Evolutionary conservation across 2,113 vertebrate genomes (phyloP).

Genomic region (Procavia capensis): DNA sequence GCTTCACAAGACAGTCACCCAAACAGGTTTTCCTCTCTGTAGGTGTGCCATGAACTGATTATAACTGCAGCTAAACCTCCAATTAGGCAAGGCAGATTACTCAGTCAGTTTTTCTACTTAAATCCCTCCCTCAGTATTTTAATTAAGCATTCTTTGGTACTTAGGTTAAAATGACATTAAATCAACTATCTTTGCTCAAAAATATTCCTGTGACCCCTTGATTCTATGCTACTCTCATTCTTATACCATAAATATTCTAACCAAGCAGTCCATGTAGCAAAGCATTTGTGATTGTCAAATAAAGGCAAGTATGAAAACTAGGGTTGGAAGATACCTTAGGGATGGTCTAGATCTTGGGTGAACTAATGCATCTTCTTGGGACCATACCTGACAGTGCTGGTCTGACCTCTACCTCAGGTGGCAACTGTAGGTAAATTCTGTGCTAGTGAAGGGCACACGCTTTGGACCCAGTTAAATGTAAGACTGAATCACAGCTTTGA

Average conservation of each 20-base stretch:
- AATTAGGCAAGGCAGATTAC: constrained; percentile 43
- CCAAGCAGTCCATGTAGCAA: background rate
- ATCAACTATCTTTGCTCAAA: constrained; percentile 50
- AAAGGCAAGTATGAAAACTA: constrained; percentile 36
- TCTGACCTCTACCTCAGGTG: background rate
- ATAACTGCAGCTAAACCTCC: constrained; percentile 13
- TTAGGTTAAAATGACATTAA: constrained; percentile 53
- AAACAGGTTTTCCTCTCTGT: constrained; percentile 7
- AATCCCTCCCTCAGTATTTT: background rate
- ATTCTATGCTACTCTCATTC: no score
- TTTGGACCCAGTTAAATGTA: background rate
- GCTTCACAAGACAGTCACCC: constrained; percentile 20
- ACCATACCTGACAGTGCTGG: background rate
- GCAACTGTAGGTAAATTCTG: background rate
- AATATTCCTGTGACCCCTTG: background rate
- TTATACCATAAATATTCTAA: constrained; percentile 11
- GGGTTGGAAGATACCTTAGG: background rate
- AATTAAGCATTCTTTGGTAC: constrained; percentile 20
- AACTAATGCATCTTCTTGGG: background rate
- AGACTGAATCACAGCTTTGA: background rate
- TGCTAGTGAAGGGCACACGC: background rate
- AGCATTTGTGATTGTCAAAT: constrained; percentile 52
- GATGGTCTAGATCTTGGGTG: background rate
- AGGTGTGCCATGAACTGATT: constrained; percentile 21
- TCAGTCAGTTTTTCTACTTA: constrained; percentile 22